Conservation (phyloP, 1,140 invertebrate genomes). For the Berghia stephanieae region DNA sequence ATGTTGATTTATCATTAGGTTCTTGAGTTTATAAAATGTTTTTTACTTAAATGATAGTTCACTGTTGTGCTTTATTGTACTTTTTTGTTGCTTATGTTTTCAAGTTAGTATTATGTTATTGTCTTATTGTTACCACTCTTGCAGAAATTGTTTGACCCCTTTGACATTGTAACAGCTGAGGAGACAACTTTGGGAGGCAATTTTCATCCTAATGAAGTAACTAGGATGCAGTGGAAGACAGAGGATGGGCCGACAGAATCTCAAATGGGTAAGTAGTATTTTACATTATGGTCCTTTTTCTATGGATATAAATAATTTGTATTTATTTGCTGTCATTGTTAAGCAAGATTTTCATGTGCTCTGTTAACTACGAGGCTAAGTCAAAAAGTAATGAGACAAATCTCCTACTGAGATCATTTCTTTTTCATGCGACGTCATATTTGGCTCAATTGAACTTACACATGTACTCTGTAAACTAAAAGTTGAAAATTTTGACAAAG, state of each 20-base stretch:
- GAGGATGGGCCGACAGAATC: conserved; percentile 23
- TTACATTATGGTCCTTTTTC: neutral
- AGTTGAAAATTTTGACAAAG: too few relatives aligned
- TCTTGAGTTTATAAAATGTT: too few relatives aligned
- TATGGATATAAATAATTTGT: neutral
- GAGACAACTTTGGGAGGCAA: conserved; percentile 79
- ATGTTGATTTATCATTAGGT: too few relatives aligned
- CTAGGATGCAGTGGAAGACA: conserved; percentile 57
- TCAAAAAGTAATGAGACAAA: neutral
- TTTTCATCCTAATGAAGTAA: conserved; percentile 44
- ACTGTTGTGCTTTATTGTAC: too few relatives aligned
- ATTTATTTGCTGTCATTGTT: neutral
- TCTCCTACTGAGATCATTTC: too few relatives aligned
- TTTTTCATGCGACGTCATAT: neutral
- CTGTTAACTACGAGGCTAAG: neutral
- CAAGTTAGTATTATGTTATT: too few relatives aligned
- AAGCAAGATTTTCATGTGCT: neutral
- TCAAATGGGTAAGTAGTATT: conserved; percentile 17
- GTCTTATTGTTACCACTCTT: too few relatives aligned
- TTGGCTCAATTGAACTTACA: neutral
- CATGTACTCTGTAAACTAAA: too few relatives aligned
- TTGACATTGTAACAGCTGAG: conserved; percentile 70
- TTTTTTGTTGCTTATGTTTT: too few relatives aligned
- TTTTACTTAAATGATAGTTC: too few relatives aligned
- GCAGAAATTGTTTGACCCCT: conserved; percentile 72